Evolutionary conservation across 2,797 vertebrate genomes (phyloP), one percentile per base, ranked within the genome.

Genomic region (Halcyon leucocephala): DNA sequence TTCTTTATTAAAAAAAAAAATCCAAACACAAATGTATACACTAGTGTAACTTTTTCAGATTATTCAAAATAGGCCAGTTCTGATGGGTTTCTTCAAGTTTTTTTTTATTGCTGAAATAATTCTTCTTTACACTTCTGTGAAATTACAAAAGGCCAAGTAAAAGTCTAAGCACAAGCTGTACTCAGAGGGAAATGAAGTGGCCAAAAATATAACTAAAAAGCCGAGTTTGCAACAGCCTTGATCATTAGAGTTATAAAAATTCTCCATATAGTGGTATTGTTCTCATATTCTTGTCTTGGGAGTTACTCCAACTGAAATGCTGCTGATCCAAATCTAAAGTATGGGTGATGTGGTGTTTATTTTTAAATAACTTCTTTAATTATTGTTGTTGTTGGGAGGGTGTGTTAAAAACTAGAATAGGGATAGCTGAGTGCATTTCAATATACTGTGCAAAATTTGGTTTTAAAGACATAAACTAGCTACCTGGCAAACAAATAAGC

Each of bases 131-230:
- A 93, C 46, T 39, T 20, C 86, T 95, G 62, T 95, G 86, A 94
- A 95, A 78, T 97, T 91, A 82, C 89, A 76, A 88, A 93, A 91
- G 44, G 65, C 26, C 87, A 46, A 97, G 84, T 83, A 91, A 82
- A 82, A 97, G 90, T 85, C 89, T 77, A 91, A 28, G 8, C 37
- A 71, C 22, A 57, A 65, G 37, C 61, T 93, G 44, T 85, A 21
- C 57, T 90, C 82, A 67, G 60, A 95, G 82, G 31, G 44, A 93
- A 95, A 92, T 64, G 12, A 85, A 95, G 64, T 79, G 70, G 44
- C 60, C 78, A 90, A 93, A 95, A 90, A 88, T 67, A 64, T 60
- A 9, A 92, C n/a, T 71, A 90, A 96, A 96, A 91, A 88, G 57
- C 90, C 95, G 73, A 93, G 14, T 97, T 96, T 82, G 90, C 55